Evolutionary conservation across 2,797 vertebrate species (phyloP), one percentile per base, ranked within the genome.

Genomic region (Cirrhinus mrigala): DNA sequence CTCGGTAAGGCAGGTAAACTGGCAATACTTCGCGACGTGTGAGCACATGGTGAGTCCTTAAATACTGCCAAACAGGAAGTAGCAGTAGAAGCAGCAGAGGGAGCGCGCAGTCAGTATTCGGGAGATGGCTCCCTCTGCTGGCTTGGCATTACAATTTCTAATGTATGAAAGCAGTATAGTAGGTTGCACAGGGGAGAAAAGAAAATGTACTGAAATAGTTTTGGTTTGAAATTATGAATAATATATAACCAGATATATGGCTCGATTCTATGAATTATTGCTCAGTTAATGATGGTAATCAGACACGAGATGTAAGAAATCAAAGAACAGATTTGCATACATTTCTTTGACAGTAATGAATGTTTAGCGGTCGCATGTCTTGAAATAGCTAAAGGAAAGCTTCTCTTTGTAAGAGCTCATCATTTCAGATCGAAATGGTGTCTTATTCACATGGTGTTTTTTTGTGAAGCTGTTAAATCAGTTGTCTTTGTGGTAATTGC

Each of bases 311-410:
- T 81, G 82, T 76, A 89, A 89, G 87, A 86, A 87, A 87, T 89
- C 70, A 79, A 62, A 48, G 60, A 83, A 66, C 29, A 54, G 48
- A 76, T 83, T 54, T 76, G 22, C 58, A 68, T 76, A 29, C 71
- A 83, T 76, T 76, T 60, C 85, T 33, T 87, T 89, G 90, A 90
- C 89, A 86, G 88, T 92, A 92, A 93, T 92, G 91, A 87, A 89
- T 89, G 90, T 90, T 91, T 87, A 81, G 75, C 71, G 0, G 54
- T 78, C 37, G 78, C 78, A 88, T 91, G 89, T 92, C 92, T 70
- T 84, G 62, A 68, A 76, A 60, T 62, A 60, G 20, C 27, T 56
- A n/a, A 60, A 62, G 44, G 40, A 62, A 83, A 79, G 52, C 48
- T 76, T 7, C 5, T 60, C 2, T 52, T 71, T 60, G 46, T 56